Evolutionary conservation across 2,113 vertebrate genomes (phyloP).

Genomic region (Anoura caudifer): DNA sequence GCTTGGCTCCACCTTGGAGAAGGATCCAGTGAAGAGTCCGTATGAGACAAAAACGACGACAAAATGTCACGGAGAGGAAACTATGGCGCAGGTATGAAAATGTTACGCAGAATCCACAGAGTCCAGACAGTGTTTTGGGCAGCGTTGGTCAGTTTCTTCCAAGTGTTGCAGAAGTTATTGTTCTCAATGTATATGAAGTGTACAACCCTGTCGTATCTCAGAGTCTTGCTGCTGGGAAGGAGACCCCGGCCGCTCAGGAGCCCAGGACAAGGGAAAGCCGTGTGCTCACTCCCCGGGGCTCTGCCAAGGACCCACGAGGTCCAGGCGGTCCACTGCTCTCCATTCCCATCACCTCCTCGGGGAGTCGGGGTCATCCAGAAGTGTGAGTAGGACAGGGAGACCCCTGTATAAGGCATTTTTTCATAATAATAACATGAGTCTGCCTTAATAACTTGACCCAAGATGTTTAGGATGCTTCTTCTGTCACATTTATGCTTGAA

Average conservation of each 20-base stretch:
- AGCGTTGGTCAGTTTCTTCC: background rate
- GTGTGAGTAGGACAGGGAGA: background rate
- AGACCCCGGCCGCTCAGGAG: background rate
- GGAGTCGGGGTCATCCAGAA: background rate
- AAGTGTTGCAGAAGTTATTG: background rate
- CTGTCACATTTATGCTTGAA: background rate
- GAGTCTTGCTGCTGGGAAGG: background rate
- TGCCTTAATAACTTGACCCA: background rate
- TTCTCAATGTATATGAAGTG: background rate
- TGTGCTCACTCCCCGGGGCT: background rate
- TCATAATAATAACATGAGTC: background rate
- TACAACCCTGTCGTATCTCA: background rate
- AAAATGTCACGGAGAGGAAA: background rate
- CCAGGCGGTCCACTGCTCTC: background rate
- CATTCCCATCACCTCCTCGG: background rate
- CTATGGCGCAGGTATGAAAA: background rate
- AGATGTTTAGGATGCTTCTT: background rate
- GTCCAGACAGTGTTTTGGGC: background rate
- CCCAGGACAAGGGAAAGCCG: background rate
- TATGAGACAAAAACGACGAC: background rate
- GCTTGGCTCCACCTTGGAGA: background rate
- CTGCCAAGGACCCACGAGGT: background rate
- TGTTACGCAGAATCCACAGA: background rate
- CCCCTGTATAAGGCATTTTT: background rate
- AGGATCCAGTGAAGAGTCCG: background rate